Evolutionary conservation across 2,797 vertebrate genomes (phyloP), one percentile per base, ranked within the genome.

Genomic region (Sebastes itinus): DNA sequence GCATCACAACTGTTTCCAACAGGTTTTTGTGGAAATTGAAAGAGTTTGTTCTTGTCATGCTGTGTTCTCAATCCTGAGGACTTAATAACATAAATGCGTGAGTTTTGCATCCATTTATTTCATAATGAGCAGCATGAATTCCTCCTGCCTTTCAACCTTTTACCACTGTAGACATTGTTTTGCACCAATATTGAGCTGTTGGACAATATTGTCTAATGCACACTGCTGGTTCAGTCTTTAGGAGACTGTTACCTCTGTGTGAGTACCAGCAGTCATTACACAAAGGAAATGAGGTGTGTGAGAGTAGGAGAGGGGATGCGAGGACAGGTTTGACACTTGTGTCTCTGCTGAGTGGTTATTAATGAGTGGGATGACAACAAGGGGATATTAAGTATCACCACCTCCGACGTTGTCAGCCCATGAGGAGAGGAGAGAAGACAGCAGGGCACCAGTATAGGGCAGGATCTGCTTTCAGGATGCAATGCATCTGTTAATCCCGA

Each of bases 341-440:
- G 55, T 78, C 30, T 62, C 32, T 78, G 55, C 54, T 72, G 35
- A 76, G 49, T 30, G 52, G 56, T 66, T 82, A 80, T 76, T 84
- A 87, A 83, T 82, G 82, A 79, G 33, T 23, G 16, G 7, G 33
- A 64, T 64, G 67, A 76, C 74, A 85, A 77, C 20, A 13, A 32
- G 35, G 20, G 13, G 38, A 65, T 64, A 73, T 85, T 67, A 75
- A 72, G 65, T 70, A 28, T 75, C 33, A 23, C 2, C 35, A 61
- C 59, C 72, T 78, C 22, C 49, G 25, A 6, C 20, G 70, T 23
- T 16, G 55, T 70, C 25, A 32, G 58, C 1, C 18, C 59, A 22
- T 27, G 42, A 68, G 18, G 38, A 38, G 68, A 35, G 55, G 32
- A 38, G 70, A 42, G 49, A 8, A n/a, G 33, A 54, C 27, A 69